phyloP scores from a whole-genome alignment of 2,113 vertebrate genomes.

The Alces alces region DNA sequence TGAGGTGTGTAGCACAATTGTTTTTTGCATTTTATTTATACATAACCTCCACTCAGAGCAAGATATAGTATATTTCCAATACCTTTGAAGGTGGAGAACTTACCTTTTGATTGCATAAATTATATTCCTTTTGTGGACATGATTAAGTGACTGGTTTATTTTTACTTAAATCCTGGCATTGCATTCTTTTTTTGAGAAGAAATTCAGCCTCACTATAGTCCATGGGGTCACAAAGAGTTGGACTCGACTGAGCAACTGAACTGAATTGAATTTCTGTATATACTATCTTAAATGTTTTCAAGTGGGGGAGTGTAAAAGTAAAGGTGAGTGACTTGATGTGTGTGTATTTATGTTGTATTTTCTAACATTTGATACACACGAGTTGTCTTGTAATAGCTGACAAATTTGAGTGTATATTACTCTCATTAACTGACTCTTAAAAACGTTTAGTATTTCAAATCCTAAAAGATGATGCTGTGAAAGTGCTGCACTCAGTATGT shows the following conservation, averaged over 20 bases:
- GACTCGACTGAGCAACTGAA: not conserved
- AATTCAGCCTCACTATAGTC: not conserved
- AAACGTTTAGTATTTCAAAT: not conserved
- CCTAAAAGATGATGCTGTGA: not conserved
- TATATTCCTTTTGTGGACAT: not conserved
- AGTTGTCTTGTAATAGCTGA: not conserved
- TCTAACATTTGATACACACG: not conserved
- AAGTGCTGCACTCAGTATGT: not conserved
- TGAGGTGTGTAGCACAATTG: not conserved
- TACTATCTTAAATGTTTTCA: conserved; percentile 16
- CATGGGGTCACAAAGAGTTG: not conserved
- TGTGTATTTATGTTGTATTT: not conserved
- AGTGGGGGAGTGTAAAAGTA: not conserved
- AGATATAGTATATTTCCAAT: not conserved
- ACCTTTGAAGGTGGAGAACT: not conserved
- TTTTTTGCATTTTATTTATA: not conserved
- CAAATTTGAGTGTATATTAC: not conserved
- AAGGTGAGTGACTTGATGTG: not conserved
- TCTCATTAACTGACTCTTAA: not conserved
- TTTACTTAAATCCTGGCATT: not conserved
- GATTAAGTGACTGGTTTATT: not conserved
- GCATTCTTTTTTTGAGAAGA: not conserved
- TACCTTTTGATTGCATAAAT: not conserved
- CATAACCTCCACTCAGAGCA: not conserved
- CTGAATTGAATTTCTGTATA: not conserved